Evolutionary conservation across 2,797 vertebrate species (phyloP), one percentile per base, ranked within the genome.

Genomic region (Alosa sapidissima): DNA sequence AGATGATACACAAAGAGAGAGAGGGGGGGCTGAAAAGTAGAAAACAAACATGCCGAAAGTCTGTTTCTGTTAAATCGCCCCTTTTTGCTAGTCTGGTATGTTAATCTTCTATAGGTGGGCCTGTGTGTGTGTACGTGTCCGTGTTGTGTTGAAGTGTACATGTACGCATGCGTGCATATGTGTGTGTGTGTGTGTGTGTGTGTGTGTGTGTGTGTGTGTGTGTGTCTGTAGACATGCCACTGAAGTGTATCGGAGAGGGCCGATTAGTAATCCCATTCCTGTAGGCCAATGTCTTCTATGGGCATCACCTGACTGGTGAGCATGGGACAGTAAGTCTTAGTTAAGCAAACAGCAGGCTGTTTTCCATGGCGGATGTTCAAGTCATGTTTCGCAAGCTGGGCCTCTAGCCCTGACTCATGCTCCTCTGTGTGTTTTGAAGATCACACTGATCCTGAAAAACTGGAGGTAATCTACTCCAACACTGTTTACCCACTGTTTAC

Each of bases 311-410:
- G 72, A 47, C 36, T 19, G 5, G 36, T 9, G 72, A 78, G 72
- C 72, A 78, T 78, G 72, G 41, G 72, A 47, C 41, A 47, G 14
- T 78, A 41, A 78, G 72, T 5, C 41, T 78, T 78, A 78, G 72
- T 36, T 78, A 41, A 78, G 72, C 72, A 78, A 78, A 47, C 72
- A 78, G 14, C 16, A 2, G 81, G 33, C 21, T 55, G 24, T 84
- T 83, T 81, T 78, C 36, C 36, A 78, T 78, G 72, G 72, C 72
- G 16, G 72, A 78, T 19, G 72, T 78, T 78, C 72, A 47, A 78
- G 72, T 78, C 13, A 45, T 19, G 72, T 78, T 78, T 78, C 41
- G 72, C 72, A 78, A 78, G 72, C 41, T 41, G 14, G 72, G 16
- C 41, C 72, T 78, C 72, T 16, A 47, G 36, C 36, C 36, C 41